Evolutionary conservation across 1,140 invertebrate genomes (phyloP), one percentile per base, ranked within the genome.

Genomic region (Anastrepha obliqua): DNA sequence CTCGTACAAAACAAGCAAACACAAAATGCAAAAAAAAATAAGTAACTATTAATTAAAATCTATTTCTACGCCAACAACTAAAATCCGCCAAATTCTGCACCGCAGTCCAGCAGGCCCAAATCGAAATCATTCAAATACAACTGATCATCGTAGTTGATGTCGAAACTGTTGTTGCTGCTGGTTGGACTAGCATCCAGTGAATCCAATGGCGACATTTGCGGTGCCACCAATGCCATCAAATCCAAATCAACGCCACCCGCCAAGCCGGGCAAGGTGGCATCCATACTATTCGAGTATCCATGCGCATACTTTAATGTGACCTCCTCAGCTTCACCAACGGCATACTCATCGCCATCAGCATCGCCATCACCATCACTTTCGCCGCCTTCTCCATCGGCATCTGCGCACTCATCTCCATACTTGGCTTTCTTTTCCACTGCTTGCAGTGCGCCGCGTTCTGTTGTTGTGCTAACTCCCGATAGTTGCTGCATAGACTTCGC

Each of bases 71-170:
- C 2, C 11, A 4, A 74, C 42, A 39, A 29, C 42, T 74, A 74
- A 29, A 55, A 81, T 58, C 74, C 74, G 2, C 11, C 74, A 44
- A 60, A 86, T 17, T 8, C 85, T 39, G 42, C 85, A 65, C 58
- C 62, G 55, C 85, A 86, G 9, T 86, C 85, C 58, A 86, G 13
- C 85, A 86, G 85, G 44, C 42, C 62, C 58, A 86, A 86, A 65
- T 86, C 85, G 58, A 86, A 86, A n/a, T 86, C 85, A 65, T 86
- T 86, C 20, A 86, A 62, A 51, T 86, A 86, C 15, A 65, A 62
- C 42, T 86, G 85, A 86, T 86, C 85, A 65, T 65, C 62, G 42
- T 60, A 86, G 29, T 86, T 65, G 17, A 60, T 44, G 58, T 86
- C 58, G 59, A 86, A 86, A 51, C 85, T 86, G 29, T 47, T 86